These are phyloP conservation scores for Trichacis sp. DNA, from an alignment of 2,888 invertebrate species.

Conservation along the genomic window DNA sequence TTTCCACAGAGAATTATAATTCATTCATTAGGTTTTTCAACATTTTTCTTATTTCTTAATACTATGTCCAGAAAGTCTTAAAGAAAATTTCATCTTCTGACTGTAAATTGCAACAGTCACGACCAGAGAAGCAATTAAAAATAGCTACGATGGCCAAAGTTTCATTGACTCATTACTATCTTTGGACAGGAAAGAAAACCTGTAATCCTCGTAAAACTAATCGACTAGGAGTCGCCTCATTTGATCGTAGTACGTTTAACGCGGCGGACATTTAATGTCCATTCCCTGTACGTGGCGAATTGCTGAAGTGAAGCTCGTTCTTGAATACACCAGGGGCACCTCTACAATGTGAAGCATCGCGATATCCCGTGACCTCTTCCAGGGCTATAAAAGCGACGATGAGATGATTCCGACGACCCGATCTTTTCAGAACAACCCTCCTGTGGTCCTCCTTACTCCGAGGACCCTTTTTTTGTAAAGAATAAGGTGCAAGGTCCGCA, in stretches of 20 bases:
- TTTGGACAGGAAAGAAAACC: not conserved
- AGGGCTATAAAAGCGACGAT: not conserved
- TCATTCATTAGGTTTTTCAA: too few species aligned
- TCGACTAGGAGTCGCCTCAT: slow-evolving; percentile 32
- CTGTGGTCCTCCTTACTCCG: not conserved
- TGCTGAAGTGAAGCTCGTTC: slow-evolving; percentile 7
- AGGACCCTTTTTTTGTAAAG: not conserved
- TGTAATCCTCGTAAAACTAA: slow-evolving; percentile 22
- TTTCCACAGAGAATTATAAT: too few species aligned
- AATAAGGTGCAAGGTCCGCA: not conserved
- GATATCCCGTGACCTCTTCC: not conserved
- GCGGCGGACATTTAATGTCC: slow-evolving; percentile 24
- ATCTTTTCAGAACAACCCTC: slow-evolving; percentile 2
- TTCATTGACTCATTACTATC: not conserved
- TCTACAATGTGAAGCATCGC: slow-evolving; percentile 12
- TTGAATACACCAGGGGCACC: slow-evolving; percentile 17
- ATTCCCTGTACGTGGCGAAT: not conserved
- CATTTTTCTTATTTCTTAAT: too few species aligned
- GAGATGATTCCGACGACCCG: not conserved
- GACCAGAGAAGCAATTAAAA: not conserved
- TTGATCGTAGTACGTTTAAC: slow-evolving; percentile 34
- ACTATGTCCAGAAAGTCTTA: too few species aligned
- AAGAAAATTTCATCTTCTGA: too few species aligned
- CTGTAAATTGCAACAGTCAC: not conserved
- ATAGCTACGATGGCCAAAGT: not conserved